phyloP scores from a whole-genome alignment of 2,113 vertebrate species.

The Cyanoderma ruficeps region DNA sequence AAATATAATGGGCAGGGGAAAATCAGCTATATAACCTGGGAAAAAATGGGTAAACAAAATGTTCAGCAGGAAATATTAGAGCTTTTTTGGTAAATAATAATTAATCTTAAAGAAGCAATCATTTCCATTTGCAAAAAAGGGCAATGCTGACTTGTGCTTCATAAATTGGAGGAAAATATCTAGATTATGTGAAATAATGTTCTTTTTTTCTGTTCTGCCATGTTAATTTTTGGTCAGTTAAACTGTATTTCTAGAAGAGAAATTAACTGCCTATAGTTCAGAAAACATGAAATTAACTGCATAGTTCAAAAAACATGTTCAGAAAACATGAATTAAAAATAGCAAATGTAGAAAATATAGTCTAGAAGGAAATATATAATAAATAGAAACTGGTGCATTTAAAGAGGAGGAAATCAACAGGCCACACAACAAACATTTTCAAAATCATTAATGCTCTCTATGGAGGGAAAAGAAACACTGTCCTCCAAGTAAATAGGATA shows the following conservation, averaged over 20 bases:
- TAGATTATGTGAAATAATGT: not conserved
- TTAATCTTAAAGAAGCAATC: not conserved
- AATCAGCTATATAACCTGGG: not conserved
- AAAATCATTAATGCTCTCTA: not conserved
- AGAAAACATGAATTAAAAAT: not conserved
- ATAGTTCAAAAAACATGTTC: not conserved
- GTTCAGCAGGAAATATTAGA: not conserved
- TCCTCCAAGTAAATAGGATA: not conserved
- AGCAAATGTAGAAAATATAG: not conserved
- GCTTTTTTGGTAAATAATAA: not conserved
- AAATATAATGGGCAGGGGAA: not conserved
- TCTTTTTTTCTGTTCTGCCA: not conserved
- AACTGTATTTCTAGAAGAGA: not conserved
- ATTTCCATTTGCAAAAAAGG: not conserved
- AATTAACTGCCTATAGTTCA: not conserved
- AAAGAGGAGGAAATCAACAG: not conserved
- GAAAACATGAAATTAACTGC: not conserved
- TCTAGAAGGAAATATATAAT: not conserved
- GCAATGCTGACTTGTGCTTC: not conserved
- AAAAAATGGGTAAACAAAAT: not conserved
- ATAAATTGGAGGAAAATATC: not conserved
- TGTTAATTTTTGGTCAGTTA: fast-evolving
- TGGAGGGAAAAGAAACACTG: not conserved
- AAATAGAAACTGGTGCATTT: not conserved
- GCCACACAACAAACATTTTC: not conserved